phyloP scores from a whole-genome alignment of 64 coral and sea anemone species.

The Exaiptasia diaphana region DNA sequence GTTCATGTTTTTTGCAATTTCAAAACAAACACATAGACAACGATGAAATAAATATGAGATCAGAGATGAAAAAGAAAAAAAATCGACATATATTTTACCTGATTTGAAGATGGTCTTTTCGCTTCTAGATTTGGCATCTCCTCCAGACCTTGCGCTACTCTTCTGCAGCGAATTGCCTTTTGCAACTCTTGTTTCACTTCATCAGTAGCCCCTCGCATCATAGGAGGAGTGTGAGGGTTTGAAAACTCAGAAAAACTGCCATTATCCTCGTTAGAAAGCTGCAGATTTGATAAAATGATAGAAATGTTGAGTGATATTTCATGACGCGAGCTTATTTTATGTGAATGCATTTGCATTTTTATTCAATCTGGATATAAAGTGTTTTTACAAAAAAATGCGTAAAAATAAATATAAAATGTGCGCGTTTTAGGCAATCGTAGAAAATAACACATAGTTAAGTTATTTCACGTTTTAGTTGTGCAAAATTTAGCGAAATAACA shows the following conservation, averaged over 20 bases:
- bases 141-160: conserved; percentile 87
- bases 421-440: no score
- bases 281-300: background rate
- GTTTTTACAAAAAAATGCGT: no score
- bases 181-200: conserved; percentile 71
- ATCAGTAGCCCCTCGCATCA: conserved; percentile 48
- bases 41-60: background rate
- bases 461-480: no score
- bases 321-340: background rate
- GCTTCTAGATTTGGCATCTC: conserved; percentile 84
- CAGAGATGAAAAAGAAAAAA: background rate
- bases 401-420: no score
- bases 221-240: conserved; percentile 56
- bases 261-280: conserved; percentile 81
- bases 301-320: background rate
- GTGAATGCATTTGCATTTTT: no score
- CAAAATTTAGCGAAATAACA: no score
- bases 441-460: no score
- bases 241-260: conserved; percentile 68
- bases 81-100: conserved; percentile 39
- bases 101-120: conserved; percentile 69
- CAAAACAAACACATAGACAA: background rate
- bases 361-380: no score
- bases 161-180: conserved; percentile 70
- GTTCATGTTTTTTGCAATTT: background rate